These are phyloP conservation scores for Thaleichthys pacificus DNA, from an alignment of 2,797 vertebrate genomes.

Conservation along the genomic window DNA sequence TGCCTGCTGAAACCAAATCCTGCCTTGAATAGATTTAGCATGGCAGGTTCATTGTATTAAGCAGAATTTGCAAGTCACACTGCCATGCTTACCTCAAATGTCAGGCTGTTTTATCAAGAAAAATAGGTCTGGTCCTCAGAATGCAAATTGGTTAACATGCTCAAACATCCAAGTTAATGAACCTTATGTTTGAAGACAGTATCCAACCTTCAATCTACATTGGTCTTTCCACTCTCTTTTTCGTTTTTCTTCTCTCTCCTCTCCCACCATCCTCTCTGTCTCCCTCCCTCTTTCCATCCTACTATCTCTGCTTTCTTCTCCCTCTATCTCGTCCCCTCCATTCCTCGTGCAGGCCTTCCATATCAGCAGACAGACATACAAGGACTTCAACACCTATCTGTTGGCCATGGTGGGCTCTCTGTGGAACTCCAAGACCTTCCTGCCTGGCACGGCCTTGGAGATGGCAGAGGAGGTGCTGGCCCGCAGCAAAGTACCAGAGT, in stretches of 20 bases:
- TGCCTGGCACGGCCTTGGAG: slow-evolving; percentile 68
- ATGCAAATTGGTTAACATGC: slow-evolving; percentile 36
- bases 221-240: background rate
- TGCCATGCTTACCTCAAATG: slow-evolving; percentile 31
- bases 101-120: slow-evolving; percentile 41
- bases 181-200: background rate
- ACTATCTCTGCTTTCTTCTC: background rate
- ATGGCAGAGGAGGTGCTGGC: slow-evolving; percentile 74
- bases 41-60: slow-evolving; percentile 17
- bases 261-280: background rate
- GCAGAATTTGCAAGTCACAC: slow-evolving; percentile 37
- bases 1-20: background rate
- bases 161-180: slow-evolving; percentile 12
- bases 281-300: background rate
- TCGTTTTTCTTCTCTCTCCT: background rate
- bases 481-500: slow-evolving; percentile 67
- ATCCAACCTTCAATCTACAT: background rate
- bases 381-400: slow-evolving; percentile 86
- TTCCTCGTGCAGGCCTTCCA: slow-evolving; percentile 68
- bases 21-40: background rate
- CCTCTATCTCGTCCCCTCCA: background rate
- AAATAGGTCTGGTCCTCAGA: slow-evolving; percentile 33
- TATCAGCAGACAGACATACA: slow-evolving; percentile 82
- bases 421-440: slow-evolving; percentile 84
- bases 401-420: slow-evolving; percentile 85